Percentiles rank a stretch among this genome's conserved stretches.
phyloP scores from a whole-genome alignment of 2,797 vertebrate genomes.

The Cynopterus sphinx region DNA sequence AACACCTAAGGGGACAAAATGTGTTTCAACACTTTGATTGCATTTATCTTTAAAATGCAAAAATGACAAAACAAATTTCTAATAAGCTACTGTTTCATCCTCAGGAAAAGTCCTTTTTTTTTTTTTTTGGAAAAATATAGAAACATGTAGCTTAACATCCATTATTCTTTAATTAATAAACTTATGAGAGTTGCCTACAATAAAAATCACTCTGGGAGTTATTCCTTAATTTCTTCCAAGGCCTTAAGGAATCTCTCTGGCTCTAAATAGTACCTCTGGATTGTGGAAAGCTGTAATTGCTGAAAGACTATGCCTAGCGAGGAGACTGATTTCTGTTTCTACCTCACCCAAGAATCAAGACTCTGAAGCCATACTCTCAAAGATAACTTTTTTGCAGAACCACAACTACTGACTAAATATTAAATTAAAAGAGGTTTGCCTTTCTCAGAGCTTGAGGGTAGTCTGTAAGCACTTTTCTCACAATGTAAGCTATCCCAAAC shows the following conservation, averaged over 20 bases:
- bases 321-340: neutral
- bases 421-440: neutral
- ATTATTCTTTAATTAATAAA: neutral
- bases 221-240: constrained; percentile 34
- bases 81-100: neutral
- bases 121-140: neutral
- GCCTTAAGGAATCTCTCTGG: neutral
- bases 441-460: neutral
- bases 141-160: neutral
- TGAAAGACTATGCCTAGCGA: neutral
- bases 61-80: neutral
- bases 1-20: neutral
- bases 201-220: neutral
- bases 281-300: constrained; percentile 31
- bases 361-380: neutral
- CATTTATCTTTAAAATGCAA: constrained; percentile 20
- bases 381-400: neutral
- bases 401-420: neutral
- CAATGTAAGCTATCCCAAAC: neutral
- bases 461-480: neutral
- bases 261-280: neutral
- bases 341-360: neutral
- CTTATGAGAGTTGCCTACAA: neutral
- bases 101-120: neutral
- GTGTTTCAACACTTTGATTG: neutral